phyloP scores from a whole-genome alignment of 2,797 vertebrate genomes.

The Falco berigora region DNA sequence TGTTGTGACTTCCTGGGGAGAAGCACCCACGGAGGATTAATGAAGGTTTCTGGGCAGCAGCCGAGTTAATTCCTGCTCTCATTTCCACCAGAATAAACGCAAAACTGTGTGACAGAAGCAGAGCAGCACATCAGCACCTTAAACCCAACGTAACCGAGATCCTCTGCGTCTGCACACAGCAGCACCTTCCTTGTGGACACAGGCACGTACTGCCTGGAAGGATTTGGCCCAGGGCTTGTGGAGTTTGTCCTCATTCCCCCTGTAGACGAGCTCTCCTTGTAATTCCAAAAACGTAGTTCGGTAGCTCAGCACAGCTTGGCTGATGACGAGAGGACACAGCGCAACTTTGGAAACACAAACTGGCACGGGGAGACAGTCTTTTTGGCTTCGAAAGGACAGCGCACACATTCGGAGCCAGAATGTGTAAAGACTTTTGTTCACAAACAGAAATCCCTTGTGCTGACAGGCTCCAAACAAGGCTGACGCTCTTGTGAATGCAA shows the following conservation, averaged over 20 bases:
- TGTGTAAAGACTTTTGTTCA: conserved; percentile 65
- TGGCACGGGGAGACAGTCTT: conserved; percentile 35
- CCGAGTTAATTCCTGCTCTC: background rate
- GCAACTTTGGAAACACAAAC: conserved; percentile 59
- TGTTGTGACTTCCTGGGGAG: background rate
- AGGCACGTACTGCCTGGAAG: background rate
- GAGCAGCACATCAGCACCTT: background rate
- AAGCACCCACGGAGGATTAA: background rate
- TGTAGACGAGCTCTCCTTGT: background rate
- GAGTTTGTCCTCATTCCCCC: conserved; percentile 54
- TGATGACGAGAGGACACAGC: conserved; percentile 34
- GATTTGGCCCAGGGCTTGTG: background rate
- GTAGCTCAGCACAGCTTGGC: conserved; percentile 47
- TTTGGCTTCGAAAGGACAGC: conserved; percentile 45
- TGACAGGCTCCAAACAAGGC: conserved; percentile 41
- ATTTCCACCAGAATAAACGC: background rate
- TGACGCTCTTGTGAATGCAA: conserved; percentile 21
- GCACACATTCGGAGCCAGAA: conserved; percentile 43
- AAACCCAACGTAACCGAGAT: fast-evolving
- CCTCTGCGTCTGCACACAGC: background rate
- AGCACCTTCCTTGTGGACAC: background rate
- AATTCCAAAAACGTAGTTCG: conserved; percentile 33
- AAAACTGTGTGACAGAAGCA: background rate
- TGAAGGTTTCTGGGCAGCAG: background rate
- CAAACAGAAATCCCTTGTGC: conserved; percentile 66